Evolutionary conservation across 2,797 vertebrate genomes (phyloP).

Genomic region (Manis javanica): DNA sequence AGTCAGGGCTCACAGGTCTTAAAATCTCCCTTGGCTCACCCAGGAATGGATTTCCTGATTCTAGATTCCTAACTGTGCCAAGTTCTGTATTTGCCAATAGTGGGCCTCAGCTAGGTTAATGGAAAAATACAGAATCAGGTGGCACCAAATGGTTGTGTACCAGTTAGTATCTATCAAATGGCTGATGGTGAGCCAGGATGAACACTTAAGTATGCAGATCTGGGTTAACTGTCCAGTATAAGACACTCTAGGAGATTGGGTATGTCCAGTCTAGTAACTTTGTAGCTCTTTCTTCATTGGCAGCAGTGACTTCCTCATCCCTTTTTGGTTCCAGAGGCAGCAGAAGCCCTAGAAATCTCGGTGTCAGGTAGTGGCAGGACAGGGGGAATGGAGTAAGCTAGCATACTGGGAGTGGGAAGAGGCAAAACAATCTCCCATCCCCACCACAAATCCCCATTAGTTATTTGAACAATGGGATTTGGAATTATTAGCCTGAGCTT

Average conservation of each 20-base stretch:
- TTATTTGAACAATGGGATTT: neutral
- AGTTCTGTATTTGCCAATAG: neutral
- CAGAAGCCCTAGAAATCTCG: neutral
- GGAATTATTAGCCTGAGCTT: neutral
- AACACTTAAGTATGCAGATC: neutral
- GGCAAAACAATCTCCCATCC: neutral
- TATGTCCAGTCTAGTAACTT: neutral
- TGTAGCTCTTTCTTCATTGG: neutral
- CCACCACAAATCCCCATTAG: neutral
- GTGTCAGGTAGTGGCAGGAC: neutral
- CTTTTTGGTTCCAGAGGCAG: neutral
- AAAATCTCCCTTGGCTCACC: conserved; percentile 37
- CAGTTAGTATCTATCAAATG: neutral
- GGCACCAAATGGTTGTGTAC: neutral
- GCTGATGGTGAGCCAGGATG: neutral
- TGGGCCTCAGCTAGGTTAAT: neutral
- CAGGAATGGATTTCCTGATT: conserved; percentile 53
- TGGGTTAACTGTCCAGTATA: neutral
- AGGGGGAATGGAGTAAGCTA: neutral
- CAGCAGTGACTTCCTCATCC: neutral
- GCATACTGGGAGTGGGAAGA: neutral
- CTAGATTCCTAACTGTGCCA: conserved; percentile 30
- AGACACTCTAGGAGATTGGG: no score
- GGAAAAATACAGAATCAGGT: conserved; percentile 54
- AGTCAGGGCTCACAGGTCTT: neutral